phyloP scores from a whole-genome alignment of 2,888 invertebrate species.

The Aphodius granarius region DNA sequence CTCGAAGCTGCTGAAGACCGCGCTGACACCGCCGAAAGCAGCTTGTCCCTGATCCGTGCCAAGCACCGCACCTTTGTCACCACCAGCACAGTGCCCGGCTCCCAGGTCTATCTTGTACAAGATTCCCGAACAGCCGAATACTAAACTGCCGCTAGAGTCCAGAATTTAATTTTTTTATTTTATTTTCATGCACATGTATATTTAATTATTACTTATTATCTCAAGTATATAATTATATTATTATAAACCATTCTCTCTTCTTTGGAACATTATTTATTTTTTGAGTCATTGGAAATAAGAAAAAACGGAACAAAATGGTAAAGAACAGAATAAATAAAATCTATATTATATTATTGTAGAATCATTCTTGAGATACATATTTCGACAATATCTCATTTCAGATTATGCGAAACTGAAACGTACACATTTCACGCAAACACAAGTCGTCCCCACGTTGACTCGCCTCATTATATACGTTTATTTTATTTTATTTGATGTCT shows the following conservation, averaged over 20 bases:
- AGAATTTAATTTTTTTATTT: constrained; percentile 42
- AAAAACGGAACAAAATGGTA: not conserved
- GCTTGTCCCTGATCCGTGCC: constrained; percentile 91
- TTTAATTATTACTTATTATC: constrained; percentile 27
- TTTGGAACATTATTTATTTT: constrained; percentile 33
- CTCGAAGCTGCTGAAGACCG: constrained; percentile 97
- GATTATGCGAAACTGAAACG: constrained; percentile 34
- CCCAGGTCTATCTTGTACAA: constrained; percentile 88
- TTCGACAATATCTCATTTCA: not conserved
- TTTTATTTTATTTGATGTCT: not conserved
- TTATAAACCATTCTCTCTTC: constrained; percentile 43
- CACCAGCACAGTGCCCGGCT: constrained; percentile 89
- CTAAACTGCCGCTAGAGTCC: constrained; percentile 40
- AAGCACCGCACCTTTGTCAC: constrained; percentile 98
- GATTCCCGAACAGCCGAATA: constrained; percentile 65
- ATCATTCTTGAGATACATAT: not conserved
- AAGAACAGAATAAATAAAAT: not conserved
- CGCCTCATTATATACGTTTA: not conserved
- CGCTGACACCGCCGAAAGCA: constrained; percentile 93
- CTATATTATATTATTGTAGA: not conserved
- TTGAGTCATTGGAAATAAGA: constrained; percentile 12
- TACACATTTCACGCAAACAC: constrained; percentile 41
- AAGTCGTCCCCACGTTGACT: constrained; percentile 5
- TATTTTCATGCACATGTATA: constrained; percentile 48
- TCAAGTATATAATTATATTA: constrained; percentile 31